Evolutionary conservation across 2,888 invertebrate species (phyloP), one percentile per base, ranked within the genome.

Genomic region (Ellobium chinense): DNA sequence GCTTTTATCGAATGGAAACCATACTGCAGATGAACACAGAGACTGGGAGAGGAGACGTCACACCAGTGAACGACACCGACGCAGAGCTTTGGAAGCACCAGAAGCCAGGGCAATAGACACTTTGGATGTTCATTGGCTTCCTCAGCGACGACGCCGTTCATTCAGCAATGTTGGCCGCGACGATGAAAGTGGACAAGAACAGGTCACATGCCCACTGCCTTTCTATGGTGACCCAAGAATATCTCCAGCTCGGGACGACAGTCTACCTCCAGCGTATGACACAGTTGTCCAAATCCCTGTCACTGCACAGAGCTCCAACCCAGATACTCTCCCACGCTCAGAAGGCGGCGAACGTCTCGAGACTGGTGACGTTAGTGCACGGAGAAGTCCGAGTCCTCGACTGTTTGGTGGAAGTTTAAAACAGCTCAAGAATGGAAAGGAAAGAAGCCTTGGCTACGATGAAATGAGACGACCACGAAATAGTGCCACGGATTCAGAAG

Each of bases 21-120:
- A 46, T 12, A 46, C 9, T 12, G 18, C 7, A 12, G 46, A 46
- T 12, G 18, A 18, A 46, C 18, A 7, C 46, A 46, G 46, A 12
- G 46, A 18, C 9, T 46, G 27, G 12, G 54, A 69, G 18, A 37
- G 69, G 31, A 69, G 69, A 54, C 46, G 69, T 21, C 69, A 69
- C n/a, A 18, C 27, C 2, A 69, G 69, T 54, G 69, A 69, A 21
- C 54, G 21, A 12, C 46, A 69, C 18, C 69, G 24, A 1, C 54
- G 46, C n/a, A n/a, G n/a, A n/a, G n/a, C n/a, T n/a, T n/a, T 7
- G 18, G 46, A 46, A 18, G 46, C 46, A 18, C 9, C 46, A 46
- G 46, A 46, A 12, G 7, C 18, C 7, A 46, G 9, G 18, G 18
- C 7, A 7, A 46, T 18, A 46, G 9, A 46, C 18, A 46, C 46